phyloP scores from a whole-genome alignment of 2,113 vertebrate species.

The Fukomys damarensis region DNA sequence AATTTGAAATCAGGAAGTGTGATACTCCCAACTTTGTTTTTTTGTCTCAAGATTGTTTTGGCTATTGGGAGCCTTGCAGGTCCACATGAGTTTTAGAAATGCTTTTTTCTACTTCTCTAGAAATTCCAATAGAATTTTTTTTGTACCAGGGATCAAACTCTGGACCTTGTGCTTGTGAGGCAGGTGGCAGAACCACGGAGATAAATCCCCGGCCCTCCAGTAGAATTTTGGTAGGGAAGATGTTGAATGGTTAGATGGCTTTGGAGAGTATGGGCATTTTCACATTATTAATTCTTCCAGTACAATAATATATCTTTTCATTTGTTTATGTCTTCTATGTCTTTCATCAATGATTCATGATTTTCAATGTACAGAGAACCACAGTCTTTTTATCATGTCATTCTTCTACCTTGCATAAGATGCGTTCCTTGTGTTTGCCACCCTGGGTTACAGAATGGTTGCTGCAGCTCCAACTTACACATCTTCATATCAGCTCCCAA shows the following conservation, averaged over 20 bases:
- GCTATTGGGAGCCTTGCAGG: background rate
- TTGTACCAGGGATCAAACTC: too few species aligned
- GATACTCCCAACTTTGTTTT: background rate
- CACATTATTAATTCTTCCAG: background rate
- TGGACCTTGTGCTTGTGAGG: too few species aligned
- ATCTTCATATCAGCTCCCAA: background rate
- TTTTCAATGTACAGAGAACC: background rate
- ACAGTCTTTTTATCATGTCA: background rate
- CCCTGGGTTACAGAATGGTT: background rate
- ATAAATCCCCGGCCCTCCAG: too few species aligned
- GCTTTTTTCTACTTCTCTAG: background rate
- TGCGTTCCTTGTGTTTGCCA: background rate
- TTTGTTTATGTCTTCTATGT: background rate
- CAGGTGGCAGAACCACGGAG: too few species aligned
- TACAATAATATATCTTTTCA: background rate
- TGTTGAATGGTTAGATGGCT: background rate
- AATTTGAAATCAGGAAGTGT: background rate
- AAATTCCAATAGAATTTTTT: constrained; percentile 2
- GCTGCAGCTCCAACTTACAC: background rate
- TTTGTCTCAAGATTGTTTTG: background rate
- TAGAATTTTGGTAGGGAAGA: background rate
- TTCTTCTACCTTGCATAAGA: background rate
- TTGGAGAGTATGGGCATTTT: background rate
- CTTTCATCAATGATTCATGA: background rate
- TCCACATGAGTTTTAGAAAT: background rate